A percentile compares a stretch with the other conserved stretches of the same genome.
phyloP scores from a whole-genome alignment of 2,888 invertebrate genomes.

The Scaeva pyrastri region DNA sequence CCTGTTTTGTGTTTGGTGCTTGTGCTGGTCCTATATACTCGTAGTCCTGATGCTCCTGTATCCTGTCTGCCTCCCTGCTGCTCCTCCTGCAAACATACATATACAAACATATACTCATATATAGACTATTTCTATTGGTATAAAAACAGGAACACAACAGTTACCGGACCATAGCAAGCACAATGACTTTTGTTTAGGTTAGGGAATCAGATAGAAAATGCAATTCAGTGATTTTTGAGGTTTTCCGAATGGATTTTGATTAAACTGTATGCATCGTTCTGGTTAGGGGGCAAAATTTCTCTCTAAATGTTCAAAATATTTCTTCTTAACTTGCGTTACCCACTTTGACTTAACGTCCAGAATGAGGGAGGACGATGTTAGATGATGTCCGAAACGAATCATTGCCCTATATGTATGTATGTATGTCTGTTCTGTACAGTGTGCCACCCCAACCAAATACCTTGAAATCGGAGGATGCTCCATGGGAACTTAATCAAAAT shows the following conservation, averaged over 20 bases:
- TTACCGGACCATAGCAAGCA: constrained; percentile 63
- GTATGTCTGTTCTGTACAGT: too few species aligned
- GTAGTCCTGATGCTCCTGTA: not conserved
- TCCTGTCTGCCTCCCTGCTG: constrained; percentile 10
- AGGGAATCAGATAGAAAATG: constrained; percentile 70
- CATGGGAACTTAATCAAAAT: constrained; percentile 52
- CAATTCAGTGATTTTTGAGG: constrained; percentile 76
- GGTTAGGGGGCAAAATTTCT: constrained; percentile 44
- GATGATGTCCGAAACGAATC: too few species aligned
- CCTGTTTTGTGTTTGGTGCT: constrained; percentile 43
- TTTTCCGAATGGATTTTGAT: constrained; percentile 73
- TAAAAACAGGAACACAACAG: constrained; percentile 59
- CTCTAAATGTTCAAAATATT: constrained; percentile 41
- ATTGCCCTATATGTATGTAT: not conserved
- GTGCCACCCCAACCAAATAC: too few species aligned
- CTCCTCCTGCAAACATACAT: not conserved
- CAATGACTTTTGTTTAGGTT: constrained; percentile 74
- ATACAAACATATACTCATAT: too few species aligned
- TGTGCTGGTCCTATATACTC: too few species aligned
- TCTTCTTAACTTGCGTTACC: constrained; percentile 38
- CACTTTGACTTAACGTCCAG: constrained; percentile 18
- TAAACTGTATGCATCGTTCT: constrained; percentile 68
- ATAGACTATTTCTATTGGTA: constrained; percentile 38
- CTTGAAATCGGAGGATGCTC: not conserved
- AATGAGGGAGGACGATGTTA: not conserved